Conservation (phyloP, 2,888 invertebrate genomes). For the Ferrisia virgata region DNA sequence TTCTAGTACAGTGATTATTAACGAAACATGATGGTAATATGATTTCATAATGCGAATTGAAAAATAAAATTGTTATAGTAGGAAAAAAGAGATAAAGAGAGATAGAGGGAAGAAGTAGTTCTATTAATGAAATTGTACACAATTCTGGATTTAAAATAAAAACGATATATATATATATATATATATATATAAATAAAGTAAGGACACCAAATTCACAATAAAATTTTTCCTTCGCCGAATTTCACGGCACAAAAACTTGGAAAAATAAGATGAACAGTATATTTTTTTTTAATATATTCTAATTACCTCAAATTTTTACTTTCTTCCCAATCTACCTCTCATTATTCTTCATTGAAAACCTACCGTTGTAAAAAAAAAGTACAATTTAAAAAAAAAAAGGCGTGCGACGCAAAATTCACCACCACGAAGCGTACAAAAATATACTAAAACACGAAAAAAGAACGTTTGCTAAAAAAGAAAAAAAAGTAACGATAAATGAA, state of each 20-base stretch:
- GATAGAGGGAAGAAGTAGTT: background rate
- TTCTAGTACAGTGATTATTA: background rate
- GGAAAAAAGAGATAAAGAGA: background rate
- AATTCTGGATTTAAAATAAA: too few relatives aligned
- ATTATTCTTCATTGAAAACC: background rate
- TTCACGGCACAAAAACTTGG: too few relatives aligned
- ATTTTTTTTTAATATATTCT: too few relatives aligned
- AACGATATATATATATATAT: too few relatives aligned
- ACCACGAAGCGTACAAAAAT: slow-evolving; percentile 24
- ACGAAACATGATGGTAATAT: background rate
- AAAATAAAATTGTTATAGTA: background rate
- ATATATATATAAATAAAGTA: too few relatives aligned
- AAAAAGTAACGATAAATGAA: too few relatives aligned
- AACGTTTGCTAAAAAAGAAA: background rate
- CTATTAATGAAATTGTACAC: too few relatives aligned
- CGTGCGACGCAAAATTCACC: slow-evolving; percentile 17
- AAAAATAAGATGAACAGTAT: too few relatives aligned
- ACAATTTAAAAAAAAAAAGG: background rate
- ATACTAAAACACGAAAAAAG: slow-evolving; percentile 1
- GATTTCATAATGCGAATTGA: background rate
- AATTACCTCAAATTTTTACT: too few relatives aligned
- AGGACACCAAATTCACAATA: too few relatives aligned
- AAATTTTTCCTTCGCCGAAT: too few relatives aligned
- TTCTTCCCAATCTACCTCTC: background rate
- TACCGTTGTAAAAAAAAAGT: background rate